Percentiles rank a stretch among this genome's conserved stretches.
Evolutionary conservation across 2,888 invertebrate genomes (phyloP).

Genomic region (Orchestes rusci): DNA sequence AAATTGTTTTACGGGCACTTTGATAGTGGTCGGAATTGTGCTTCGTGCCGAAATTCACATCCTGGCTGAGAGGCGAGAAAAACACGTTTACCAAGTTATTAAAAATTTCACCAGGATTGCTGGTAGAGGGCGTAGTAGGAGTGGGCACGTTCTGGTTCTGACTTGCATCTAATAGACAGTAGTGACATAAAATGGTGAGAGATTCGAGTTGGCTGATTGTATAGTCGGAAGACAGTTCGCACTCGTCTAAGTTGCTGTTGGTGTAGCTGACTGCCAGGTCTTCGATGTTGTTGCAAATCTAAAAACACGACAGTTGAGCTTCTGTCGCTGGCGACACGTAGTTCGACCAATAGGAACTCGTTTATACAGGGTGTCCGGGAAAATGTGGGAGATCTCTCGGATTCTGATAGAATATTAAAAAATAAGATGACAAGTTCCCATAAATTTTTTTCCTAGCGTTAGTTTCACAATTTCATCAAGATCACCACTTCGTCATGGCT

Average conservation of each 20-base stretch:
- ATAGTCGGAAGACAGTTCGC: slow-evolving; percentile 65
- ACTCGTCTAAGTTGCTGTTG: slow-evolving; percentile 39
- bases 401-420: too few relatives aligned
- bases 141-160: slow-evolving; percentile 39
- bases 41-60: slow-evolving; percentile 37
- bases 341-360: too few relatives aligned
- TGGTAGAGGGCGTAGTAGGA: slow-evolving; percentile 48
- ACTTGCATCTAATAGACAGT: slow-evolving; percentile 64
- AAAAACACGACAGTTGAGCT: background rate
- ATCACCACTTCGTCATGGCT: too few relatives aligned
- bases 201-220: slow-evolving; percentile 71
- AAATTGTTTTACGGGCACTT: slow-evolving; percentile 63
- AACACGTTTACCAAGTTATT: slow-evolving; percentile 77
- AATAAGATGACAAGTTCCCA: too few relatives aligned
- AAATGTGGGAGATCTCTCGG: too few relatives aligned
- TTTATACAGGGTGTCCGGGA: too few relatives aligned
- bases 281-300: slow-evolving; percentile 69
- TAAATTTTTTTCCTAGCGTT: too few relatives aligned
- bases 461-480: too few relatives aligned
- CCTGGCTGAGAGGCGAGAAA: slow-evolving; percentile 53
- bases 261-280: slow-evolving; percentile 42
- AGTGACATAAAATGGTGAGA: slow-evolving; percentile 70
- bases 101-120: slow-evolving; percentile 65
- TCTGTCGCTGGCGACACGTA: too few relatives aligned
- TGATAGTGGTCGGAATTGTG: slow-evolving; percentile 43